Evolutionary conservation across 2,888 invertebrate species (phyloP).

Genomic region (Tetheella fluctuosa): DNA sequence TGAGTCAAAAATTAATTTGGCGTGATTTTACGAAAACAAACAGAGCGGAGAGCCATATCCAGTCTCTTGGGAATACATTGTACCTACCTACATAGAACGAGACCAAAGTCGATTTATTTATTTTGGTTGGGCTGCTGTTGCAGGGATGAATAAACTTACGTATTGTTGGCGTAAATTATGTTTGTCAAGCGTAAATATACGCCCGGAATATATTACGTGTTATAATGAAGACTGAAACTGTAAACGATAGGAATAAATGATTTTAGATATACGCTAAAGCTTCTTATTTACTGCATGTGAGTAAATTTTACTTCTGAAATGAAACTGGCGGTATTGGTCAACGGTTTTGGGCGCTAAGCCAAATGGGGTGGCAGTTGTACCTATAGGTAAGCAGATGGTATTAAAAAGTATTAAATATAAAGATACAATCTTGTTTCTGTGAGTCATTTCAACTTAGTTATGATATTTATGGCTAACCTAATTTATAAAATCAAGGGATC

Average conservation of each 20-base stretch:
- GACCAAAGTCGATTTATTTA: slow-evolving; percentile 65
- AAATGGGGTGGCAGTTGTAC: slow-evolving; percentile 3
- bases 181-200: slow-evolving; percentile 61
- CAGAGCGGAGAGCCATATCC: slow-evolving; percentile 22
- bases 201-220: slow-evolving; percentile 31
- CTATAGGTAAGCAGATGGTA: not conserved
- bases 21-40: slow-evolving; percentile 53
- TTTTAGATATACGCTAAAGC: not conserved
- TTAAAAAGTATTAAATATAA: not conserved
- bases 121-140: slow-evolving; percentile 54
- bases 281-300: not conserved
- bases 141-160: slow-evolving; percentile 52
- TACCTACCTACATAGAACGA: slow-evolving; percentile 38
- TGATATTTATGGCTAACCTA: not conserved
- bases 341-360: slow-evolving; percentile 27
- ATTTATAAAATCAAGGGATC: not conserved
- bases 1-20: slow-evolving; percentile 41
- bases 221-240: slow-evolving; percentile 22
- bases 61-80: slow-evolving; percentile 48
- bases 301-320: not conserved
- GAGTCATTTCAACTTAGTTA: not conserved
- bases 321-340: slow-evolving; percentile 39
- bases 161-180: slow-evolving; percentile 67
- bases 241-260: not conserved
- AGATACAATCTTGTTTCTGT: not conserved